Evolutionary conservation across 2,113 vertebrate species (phyloP), one percentile per base, ranked within the genome.

Genomic region (Echinops telfairi): DNA sequence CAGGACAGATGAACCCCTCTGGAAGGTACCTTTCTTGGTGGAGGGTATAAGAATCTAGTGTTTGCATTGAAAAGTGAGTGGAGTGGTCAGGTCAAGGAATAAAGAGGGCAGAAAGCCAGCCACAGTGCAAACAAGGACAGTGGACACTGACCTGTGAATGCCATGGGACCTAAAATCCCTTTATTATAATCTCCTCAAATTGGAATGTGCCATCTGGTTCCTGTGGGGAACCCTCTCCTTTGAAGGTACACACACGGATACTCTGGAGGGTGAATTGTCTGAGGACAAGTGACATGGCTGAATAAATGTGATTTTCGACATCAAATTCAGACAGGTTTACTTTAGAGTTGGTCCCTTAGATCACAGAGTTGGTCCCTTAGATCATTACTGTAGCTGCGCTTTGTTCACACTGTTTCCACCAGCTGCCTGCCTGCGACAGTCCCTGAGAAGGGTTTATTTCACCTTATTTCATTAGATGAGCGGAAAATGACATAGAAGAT

Each of bases 151-250:
- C 70, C 82, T 58, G 17, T 12, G 64, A 92, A 87, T 1, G 38
- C 15, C 66, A 33, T 64, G 86, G 85, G 33, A 79, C 53, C 81
- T 47, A 23, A 90, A 70, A 57, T 73, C 68, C 78, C 36, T 70
- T 66, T 70, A 80, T 60, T 76, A 47, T 5, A 36, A 64, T 83
- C 60, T 70, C 29, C 43, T 71, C 82, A 77, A 73, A 86, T 81
- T 78, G 79, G 43, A 83, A n/a, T 10, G 3, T 85, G 31, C 79
- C 94, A 87, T 62, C 62, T 95, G 89, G 31, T 88, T 89, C 92
- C 92, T 33, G 68, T 64, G 64, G 93, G 33, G 75, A 94, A 57
- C 16, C 77, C 76, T 86, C 95, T 80, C 71, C 76, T 86, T 95
- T 80, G 64, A 19, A 62, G 22, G 22, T 62, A 62, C 14, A 62